Evolutionary conservation across 2,888 invertebrate genomes (phyloP), one percentile per base, ranked within the genome.

Genomic region (Phlogophora meticulosa): DNA sequence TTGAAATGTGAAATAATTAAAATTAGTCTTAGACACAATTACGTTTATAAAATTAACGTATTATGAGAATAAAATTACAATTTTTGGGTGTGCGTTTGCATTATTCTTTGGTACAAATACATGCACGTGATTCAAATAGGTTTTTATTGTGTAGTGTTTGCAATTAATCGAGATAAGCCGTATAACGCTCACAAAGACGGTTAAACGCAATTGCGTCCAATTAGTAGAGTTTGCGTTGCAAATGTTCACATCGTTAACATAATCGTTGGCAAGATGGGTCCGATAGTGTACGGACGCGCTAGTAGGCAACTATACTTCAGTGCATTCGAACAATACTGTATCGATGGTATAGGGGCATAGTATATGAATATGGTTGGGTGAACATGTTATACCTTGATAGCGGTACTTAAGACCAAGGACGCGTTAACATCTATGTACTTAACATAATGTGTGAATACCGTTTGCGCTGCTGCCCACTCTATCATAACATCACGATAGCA

Each of bases 161-260:
- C 87, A 90, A 90, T 89, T 88, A 90, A 89, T 88, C 78, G 70
- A 85, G 92, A 92, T 93, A 90, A 87, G 76, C 80, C 79, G 77
- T 85, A 85, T 86, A 84, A 86, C 85, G 87, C 83, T 84, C 88
- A 92, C 92, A 93, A 93, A 92, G 92, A 87, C 87, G 84, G 84
- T 80, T 88, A 85, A 88, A 87, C 88, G 92, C 91, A 91, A 92
- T 92, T 89, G 88, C 83, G 82, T 85, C 91, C 92, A 94, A 94
- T 95, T 94, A 95, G 89, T 83, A 66, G 83, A 82, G 87, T 88
- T 89, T 86, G 85, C 82, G 82, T 84, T 83, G 88, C 82, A 85
- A 85, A 85, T 84, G 90, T 93, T 95, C 94, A 92, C 94, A 94
- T 93, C 85, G 91, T 93, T 93, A 93, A 87, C 90, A 89, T 93